phyloP scores from a whole-genome alignment of 2,888 invertebrate species.

The Chalcosyrphus nemorum region DNA sequence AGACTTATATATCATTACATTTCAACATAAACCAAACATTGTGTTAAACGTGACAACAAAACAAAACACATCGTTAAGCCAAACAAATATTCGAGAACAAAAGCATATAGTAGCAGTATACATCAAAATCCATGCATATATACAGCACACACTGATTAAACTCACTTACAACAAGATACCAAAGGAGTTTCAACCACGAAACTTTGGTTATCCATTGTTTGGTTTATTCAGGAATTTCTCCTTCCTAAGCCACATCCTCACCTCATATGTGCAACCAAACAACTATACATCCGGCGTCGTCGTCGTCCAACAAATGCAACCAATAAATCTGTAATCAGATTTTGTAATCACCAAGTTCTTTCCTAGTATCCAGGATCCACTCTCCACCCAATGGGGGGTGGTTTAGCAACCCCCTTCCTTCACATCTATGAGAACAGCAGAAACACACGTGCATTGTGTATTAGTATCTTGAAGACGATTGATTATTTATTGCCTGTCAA shows the following conservation, averaged over 20 bases:
- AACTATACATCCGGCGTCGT: background rate
- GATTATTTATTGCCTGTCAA: slow-evolving; percentile 69
- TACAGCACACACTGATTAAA: slow-evolving; percentile 27
- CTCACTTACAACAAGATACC: slow-evolving; percentile 6
- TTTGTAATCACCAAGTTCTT: slow-evolving; percentile 48
- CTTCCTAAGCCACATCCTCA: background rate
- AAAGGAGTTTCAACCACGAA: slow-evolving; percentile 22
- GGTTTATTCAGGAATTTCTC: slow-evolving; percentile 1
- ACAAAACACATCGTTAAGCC: slow-evolving; percentile 17
- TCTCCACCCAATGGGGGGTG: no score
- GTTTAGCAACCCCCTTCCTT: background rate
- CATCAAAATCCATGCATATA: background rate
- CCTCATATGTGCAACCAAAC: no score
- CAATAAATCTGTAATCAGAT: slow-evolving; percentile 53
- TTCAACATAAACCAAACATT: no score
- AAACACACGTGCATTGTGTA: slow-evolving; percentile 41
- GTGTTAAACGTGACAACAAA: no score
- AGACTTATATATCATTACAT: no score
- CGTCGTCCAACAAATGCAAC: slow-evolving; percentile 27
- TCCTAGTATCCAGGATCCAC: background rate
- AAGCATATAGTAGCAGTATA: background rate
- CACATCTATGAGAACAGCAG: background rate
- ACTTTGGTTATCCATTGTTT: slow-evolving; percentile 45
- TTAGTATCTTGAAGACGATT: slow-evolving; percentile 22
- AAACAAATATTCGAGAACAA: background rate